phyloP scores from a whole-genome alignment of 2,888 invertebrate species.

The Vanessa cardui region DNA sequence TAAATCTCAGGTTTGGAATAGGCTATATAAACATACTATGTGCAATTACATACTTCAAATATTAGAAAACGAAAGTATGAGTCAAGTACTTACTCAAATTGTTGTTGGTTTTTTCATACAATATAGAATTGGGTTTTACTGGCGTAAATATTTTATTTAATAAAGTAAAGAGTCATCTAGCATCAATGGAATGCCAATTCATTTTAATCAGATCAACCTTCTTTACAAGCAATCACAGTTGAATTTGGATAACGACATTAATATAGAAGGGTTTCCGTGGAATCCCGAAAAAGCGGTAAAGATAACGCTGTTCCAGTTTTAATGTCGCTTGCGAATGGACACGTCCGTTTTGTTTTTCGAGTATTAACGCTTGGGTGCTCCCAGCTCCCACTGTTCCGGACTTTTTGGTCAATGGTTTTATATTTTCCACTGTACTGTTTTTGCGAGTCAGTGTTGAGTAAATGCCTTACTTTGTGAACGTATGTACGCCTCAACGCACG shows the following conservation, averaged over 20 bases:
- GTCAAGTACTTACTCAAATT: no score
- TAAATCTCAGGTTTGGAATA: no score
- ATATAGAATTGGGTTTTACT: not conserved
- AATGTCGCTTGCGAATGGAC: conserved; percentile 50
- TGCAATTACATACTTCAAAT: no score
- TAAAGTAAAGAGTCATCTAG: not conserved
- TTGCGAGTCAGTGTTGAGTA: conserved; percentile 37
- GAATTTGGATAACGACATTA: conserved; percentile 43
- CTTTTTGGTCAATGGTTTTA: conserved; percentile 47
- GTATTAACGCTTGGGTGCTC: conserved; percentile 45
- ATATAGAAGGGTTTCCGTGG: conserved; percentile 42
- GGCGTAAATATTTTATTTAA: not conserved
- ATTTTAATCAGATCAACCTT: conserved; percentile 24
- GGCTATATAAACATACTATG: no score
- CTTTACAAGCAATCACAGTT: conserved; percentile 35
- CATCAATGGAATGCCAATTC: not conserved
- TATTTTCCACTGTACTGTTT: conserved; percentile 43
- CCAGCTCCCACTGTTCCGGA: conserved; percentile 46
- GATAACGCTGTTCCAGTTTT: conserved; percentile 51
- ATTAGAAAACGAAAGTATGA: no score
- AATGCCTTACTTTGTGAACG: conserved; percentile 41
- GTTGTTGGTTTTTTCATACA: not conserved
- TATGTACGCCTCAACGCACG: conserved; percentile 34
- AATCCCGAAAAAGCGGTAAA: conserved; percentile 41
- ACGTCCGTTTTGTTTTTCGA: conserved; percentile 47